Conservation (phyloP, 2,888 invertebrate genomes). For the Drosophila gaucha region DNA sequence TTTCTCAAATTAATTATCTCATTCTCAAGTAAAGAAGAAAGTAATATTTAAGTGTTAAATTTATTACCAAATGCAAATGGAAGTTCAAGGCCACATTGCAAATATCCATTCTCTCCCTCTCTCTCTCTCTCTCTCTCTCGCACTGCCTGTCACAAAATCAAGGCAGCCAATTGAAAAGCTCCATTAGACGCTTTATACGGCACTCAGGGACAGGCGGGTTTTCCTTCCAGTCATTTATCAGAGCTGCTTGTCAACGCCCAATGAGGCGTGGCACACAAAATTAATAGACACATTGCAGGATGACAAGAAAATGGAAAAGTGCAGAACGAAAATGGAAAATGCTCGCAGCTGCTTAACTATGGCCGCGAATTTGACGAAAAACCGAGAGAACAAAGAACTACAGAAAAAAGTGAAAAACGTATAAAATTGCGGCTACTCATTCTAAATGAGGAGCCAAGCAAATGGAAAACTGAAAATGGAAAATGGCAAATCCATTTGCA, state of each 20-base stretch:
- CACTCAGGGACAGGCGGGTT: constrained; percentile 30
- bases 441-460: constrained; percentile 62
- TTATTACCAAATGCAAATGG: not conserved
- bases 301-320: constrained; percentile 28
- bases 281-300: constrained; percentile 59
- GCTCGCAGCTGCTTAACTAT: constrained; percentile 24
- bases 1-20: not conserved
- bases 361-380: constrained; percentile 31
- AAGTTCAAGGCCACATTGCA: constrained; percentile 6
- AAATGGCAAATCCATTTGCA: constrained; percentile 73
- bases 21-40: not conserved
- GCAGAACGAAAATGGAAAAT: constrained; percentile 30
- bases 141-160: constrained; percentile 41
- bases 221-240: constrained; percentile 59
- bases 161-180: constrained; percentile 54
- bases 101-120: too few species aligned
- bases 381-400: constrained; percentile 6
- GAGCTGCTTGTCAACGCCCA: constrained; percentile 57
- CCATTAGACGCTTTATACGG: constrained; percentile 55
- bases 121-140: too few species aligned
- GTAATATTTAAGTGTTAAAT: not conserved
- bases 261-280: constrained; percentile 55
- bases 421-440: constrained; percentile 55
- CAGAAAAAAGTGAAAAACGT: constrained; percentile 22
- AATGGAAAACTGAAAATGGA: constrained; percentile 58